phyloP scores from a whole-genome alignment of 1,140 invertebrate species.

The Macrotrachela quadricornifera region DNA sequence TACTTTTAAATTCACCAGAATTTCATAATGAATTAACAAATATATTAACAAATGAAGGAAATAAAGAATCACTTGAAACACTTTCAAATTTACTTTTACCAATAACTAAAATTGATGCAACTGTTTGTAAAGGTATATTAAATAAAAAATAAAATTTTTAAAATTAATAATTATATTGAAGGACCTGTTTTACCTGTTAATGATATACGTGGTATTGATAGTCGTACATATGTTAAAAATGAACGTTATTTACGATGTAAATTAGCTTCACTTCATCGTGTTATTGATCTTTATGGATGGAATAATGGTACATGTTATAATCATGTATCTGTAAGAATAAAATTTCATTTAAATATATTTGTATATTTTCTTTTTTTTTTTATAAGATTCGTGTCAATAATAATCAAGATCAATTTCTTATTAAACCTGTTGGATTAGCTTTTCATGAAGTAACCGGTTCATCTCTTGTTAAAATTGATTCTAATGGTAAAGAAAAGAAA shows the following conservation, averaged over 20 bases:
- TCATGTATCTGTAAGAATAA: constrained; percentile 42
- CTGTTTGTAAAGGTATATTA: no score
- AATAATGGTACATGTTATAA: constrained; percentile 54
- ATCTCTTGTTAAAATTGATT: constrained; percentile 77
- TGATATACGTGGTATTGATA: constrained; percentile 82
- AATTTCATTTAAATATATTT: no score
- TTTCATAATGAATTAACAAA: no score
- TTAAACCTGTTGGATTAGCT: constrained; percentile 82
- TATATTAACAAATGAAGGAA: no score
- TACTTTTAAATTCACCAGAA: no score
- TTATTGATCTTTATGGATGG: constrained; percentile 90
- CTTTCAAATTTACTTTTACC: no score
- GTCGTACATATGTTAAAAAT: constrained; percentile 71
- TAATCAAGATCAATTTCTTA: constrained; percentile 67
- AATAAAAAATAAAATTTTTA: no score
- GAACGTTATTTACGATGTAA: constrained; percentile 89
- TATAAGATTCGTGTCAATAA: constrained; percentile 42
- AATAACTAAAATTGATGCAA: no score
- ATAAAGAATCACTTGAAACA: no score
- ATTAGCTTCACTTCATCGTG: constrained; percentile 72
- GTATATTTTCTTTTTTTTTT: constrained; percentile 47
- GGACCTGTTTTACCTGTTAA: constrained; percentile 49
- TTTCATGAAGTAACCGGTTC: constrained; percentile 96
- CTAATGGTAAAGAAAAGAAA: constrained; percentile 31
- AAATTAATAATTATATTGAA: no score